Percentiles rank a stretch among this genome's conserved stretches.
Conservation (phyloP, 2,888 invertebrate species). For the Octodonta nipae region DNA sequence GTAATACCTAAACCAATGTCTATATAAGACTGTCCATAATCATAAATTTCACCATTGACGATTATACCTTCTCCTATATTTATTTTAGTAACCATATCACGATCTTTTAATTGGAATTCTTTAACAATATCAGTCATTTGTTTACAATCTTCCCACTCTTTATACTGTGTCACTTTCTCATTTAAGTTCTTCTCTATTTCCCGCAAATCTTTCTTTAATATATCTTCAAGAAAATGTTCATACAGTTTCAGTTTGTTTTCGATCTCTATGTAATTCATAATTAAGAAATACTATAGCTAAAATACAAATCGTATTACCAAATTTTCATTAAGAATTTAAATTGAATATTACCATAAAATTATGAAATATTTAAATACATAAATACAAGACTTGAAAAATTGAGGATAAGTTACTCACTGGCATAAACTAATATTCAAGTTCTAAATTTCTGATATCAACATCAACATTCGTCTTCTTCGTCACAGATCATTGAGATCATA, state of each 20-base stretch:
- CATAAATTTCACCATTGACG: conserved; percentile 25
- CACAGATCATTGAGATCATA: too few relatives aligned
- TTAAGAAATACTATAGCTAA: too few relatives aligned
- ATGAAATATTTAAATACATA: too few relatives aligned
- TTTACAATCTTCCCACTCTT: conserved; percentile 31
- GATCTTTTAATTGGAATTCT: conserved; percentile 26
- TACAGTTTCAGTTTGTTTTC: conserved; percentile 27
- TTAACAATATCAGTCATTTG: conserved; percentile 22
- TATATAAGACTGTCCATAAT: conserved; percentile 25
- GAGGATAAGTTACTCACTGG: too few relatives aligned
- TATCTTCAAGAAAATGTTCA: conserved; percentile 30
- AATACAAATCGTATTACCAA: too few relatives aligned
- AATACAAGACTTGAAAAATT: too few relatives aligned
- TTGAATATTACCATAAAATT: too few relatives aligned
- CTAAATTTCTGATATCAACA: too few relatives aligned
- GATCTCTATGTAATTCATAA: conserved; percentile 18
- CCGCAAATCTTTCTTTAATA: conserved; percentile 29
- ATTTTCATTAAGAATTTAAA: too few relatives aligned
- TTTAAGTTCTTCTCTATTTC: conserved; percentile 25
- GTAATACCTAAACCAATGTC: conserved; percentile 30
- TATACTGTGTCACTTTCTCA: conserved; percentile 21
- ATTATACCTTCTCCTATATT: conserved; percentile 22
- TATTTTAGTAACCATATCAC: conserved; percentile 22
- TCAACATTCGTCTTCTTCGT: too few relatives aligned
- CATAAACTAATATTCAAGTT: too few relatives aligned